Conservation (phyloP, 2,113 vertebrate species). For the Halichoeres trimaculatus region DNA sequence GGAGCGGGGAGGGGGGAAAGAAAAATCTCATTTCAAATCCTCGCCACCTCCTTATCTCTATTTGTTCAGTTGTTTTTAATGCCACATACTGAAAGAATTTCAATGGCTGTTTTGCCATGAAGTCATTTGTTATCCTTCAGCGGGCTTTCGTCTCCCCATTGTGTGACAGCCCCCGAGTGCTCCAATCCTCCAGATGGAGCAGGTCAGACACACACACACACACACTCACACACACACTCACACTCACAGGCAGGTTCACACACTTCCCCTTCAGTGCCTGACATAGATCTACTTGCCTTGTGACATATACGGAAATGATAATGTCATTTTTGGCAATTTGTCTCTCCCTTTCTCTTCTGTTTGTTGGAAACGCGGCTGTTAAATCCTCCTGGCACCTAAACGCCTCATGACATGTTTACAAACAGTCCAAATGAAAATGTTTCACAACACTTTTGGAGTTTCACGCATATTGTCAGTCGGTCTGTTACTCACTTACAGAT, state of each 20-base stretch:
- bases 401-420: constrained; percentile 72
- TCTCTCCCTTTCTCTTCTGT: constrained; percentile 84
- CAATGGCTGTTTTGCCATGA: constrained; percentile 98
- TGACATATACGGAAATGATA: constrained; percentile 88
- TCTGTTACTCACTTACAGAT: constrained; percentile 80
- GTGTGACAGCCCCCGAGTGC: constrained; percentile 94
- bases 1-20: constrained; percentile 70
- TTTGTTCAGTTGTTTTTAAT: constrained; percentile 99
- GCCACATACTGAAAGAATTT: constrained; percentile 99
- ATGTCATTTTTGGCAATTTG: constrained; percentile 91
- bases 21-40: constrained; percentile 96
- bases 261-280: constrained; percentile 86
- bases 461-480: constrained; percentile 79
- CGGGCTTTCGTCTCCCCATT: constrained; percentile 96
- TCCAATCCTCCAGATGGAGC: constrained; percentile 97
- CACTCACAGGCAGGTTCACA: constrained; percentile 70
- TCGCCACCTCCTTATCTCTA: constrained; percentile 98
- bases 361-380: constrained; percentile 79
- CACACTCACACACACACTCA: constrained; percentile 26
- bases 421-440: constrained; percentile 71
- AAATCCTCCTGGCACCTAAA: constrained; percentile 59
- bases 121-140: constrained; percentile 99
- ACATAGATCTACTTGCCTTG: constrained; percentile 88
- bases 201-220: constrained; percentile 78
- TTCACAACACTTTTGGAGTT: constrained; percentile 64